phyloP scores from a whole-genome alignment of 1,140 invertebrate species.

The Pentalonia nigronervosa region DNA sequence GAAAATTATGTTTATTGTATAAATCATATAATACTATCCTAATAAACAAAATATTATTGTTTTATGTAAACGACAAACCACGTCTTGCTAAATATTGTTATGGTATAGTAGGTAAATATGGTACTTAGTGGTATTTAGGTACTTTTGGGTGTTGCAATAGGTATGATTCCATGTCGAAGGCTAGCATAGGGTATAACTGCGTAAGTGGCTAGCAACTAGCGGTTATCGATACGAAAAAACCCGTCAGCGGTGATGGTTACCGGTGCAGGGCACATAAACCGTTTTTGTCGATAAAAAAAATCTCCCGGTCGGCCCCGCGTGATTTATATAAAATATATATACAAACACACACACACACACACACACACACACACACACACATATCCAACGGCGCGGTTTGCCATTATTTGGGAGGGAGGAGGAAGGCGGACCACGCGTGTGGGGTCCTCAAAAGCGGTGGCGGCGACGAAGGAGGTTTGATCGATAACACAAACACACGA shows the following conservation, averaged over 20 bases:
- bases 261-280: neutral
- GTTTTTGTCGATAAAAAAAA: conserved; percentile 23
- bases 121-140: neutral
- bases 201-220: neutral
- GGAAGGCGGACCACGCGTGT: conserved; percentile 26
- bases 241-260: neutral
- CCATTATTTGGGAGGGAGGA: neutral
- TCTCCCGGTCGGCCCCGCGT: neutral
- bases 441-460: neutral
- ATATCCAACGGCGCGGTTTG: neutral
- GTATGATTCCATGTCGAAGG: neutral
- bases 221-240: neutral
- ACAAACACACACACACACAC: neutral
- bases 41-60: neutral
- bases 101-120: neutral
- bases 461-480: conserved; percentile 23
- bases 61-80: no score
- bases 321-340: neutral
- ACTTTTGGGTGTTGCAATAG: neutral
- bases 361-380: neutral
- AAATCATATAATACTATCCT: no score
- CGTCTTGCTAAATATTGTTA: neutral
- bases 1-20: no score
- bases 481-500: conserved; percentile 42
- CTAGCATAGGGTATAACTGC: no score